Evolutionary conservation across 2,797 vertebrate species (phyloP).

Genomic region (Phrynocephalus vlangalii): DNA sequence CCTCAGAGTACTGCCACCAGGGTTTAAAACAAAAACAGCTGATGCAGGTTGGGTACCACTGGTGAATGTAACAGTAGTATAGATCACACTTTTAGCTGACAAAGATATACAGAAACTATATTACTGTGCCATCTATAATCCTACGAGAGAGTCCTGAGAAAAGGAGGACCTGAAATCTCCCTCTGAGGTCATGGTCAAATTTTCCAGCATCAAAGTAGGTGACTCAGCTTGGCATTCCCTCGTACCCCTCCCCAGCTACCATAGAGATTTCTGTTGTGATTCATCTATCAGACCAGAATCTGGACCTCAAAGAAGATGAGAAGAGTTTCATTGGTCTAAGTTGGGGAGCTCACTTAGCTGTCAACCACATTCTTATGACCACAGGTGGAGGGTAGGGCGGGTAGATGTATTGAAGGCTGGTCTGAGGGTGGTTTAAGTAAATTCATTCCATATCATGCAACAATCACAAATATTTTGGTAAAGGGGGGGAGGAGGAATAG

Average conservation of each 20-base stretch:
- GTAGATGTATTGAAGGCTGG: neutral
- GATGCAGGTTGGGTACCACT: conserved; percentile 68
- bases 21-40: conserved; percentile 67
- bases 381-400: no score
- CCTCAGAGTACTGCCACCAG: conserved; percentile 72
- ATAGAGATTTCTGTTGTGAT: neutral
- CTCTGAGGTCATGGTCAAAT: no score
- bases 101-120: conserved; percentile 39
- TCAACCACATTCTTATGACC: neutral
- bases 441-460: neutral
- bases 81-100: conserved; percentile 57
- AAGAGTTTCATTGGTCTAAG: neutral
- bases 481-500: neutral
- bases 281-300: neutral
- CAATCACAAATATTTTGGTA: no score
- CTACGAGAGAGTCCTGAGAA: neutral
- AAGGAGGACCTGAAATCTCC: neutral
- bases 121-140: conserved; percentile 32
- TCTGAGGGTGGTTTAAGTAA: neutral
- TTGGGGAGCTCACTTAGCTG: neutral
- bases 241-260: neutral
- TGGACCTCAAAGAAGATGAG: neutral
- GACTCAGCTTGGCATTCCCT: neutral
- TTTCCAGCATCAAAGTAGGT: neutral
- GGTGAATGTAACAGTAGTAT: conserved; percentile 66